These are phyloP conservation scores for Pangasius larnaudii DNA, from an alignment of 2,797 vertebrate species.

Conservation along the genomic window DNA sequence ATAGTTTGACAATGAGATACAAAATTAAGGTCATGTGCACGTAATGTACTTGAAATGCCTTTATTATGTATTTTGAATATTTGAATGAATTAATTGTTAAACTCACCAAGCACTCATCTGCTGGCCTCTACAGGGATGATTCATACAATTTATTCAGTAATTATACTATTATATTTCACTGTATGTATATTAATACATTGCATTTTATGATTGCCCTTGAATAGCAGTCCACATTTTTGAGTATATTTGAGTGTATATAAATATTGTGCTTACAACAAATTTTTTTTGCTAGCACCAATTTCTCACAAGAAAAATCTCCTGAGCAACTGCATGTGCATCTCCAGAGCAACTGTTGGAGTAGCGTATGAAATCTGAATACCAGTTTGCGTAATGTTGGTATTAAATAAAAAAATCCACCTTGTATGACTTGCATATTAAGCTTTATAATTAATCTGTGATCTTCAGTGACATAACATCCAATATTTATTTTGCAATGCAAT, in stretches of 20 bases:
- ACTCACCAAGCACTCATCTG: not conserved
- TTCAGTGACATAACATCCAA: not conserved
- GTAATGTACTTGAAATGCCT: not conserved
- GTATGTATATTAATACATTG: not conserved
- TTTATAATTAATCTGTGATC: not conserved
- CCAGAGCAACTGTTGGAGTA: not conserved
- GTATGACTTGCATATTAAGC: not conserved
- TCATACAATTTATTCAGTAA: not conserved
- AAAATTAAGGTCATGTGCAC: not conserved
- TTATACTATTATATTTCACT: not conserved
- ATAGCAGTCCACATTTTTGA: not conserved
- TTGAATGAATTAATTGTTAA: not conserved
- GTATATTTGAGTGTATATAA: not conserved
- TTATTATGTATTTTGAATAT: not conserved
- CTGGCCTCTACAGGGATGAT: not conserved
- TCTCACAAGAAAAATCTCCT: not conserved
- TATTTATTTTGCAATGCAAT: not conserved
- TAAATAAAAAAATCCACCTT: not conserved
- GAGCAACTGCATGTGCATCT: not conserved
- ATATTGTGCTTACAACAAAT: not conserved
- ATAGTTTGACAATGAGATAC: not conserved
- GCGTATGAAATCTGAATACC: not conserved
- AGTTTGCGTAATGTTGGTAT: not conserved
- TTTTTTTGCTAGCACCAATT: not conserved
- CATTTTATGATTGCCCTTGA: not conserved